Evolutionary conservation across 1,140 invertebrate species (phyloP).

Genomic region (Limonius californicus): DNA sequence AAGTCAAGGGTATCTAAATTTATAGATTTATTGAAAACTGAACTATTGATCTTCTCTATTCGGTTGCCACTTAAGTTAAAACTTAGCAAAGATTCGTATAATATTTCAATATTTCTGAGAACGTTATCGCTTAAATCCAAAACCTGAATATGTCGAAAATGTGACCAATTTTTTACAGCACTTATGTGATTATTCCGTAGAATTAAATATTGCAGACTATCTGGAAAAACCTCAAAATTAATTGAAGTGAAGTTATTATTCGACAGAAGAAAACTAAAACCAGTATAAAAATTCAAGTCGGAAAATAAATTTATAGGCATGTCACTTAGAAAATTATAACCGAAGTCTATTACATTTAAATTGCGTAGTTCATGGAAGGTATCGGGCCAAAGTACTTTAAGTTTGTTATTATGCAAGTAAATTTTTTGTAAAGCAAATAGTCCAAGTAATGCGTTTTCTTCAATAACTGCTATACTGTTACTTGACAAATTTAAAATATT

Average conservation of each 20-base stretch:
- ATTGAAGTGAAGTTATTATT: background rate
- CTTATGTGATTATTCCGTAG: no score
- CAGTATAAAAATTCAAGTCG: no score
- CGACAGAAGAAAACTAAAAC: background rate
- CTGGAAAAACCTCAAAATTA: background rate
- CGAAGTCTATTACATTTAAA: background rate
- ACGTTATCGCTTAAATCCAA: no score
- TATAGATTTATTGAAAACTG: background rate
- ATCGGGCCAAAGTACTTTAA: background rate
- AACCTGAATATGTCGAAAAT: no score
- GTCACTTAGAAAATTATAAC: background rate
- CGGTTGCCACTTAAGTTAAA: background rate
- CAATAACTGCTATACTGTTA: background rate
- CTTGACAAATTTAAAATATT: background rate
- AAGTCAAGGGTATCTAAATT: background rate
- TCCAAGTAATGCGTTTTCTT: background rate
- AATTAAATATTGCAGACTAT: no score
- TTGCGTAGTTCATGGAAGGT: background rate
- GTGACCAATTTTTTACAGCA: no score
- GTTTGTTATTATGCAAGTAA: background rate
- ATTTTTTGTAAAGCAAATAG: background rate
- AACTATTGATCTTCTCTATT: background rate
- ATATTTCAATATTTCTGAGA: background rate
- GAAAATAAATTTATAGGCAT: background rate
- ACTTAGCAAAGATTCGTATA: background rate